Base-by-base conservation (phyloP, 2,797 vertebrate species). In the Margarornis squamiger region DNA sequence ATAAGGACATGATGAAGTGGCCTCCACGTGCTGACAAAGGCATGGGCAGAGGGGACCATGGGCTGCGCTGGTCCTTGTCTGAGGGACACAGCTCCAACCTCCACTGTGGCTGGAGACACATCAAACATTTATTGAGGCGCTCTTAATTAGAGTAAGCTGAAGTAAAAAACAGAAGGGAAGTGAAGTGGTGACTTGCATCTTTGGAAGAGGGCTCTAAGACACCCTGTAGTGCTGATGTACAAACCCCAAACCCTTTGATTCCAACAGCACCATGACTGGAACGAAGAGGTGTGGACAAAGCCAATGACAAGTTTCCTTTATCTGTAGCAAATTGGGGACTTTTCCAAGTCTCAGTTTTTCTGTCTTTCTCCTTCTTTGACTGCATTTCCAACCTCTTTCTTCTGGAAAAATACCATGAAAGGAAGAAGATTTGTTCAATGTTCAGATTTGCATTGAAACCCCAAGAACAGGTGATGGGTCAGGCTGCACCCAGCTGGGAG, bases 1-100 rank as follows among this genome's bases (percentile, higher is more conserved):
- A 83, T 87, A 58, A 88, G 57, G 88, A 83, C 18, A 30, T 89
- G 86, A 95, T 74, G 93, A 96, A 96, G 92, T 61, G 68, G 75
- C 52, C 1, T 0, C 46, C 4, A n/a, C 24, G 66, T 10, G 5
- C 71, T 65, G 80, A 91, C 74, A 70, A 83, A 93, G 20, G 83
- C 48, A 29, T 0, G 49, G 84, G 36, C 86, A 74, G 11, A 75
- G 63, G 9, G 48, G 38, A n/a, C 29, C 6, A 22, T 55, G 10
- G 58, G 6, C 29, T 24, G 52, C 84, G 30, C 23, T 20, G 71
- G 30, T 27, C 52, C 32, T 13, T 3, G 21, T 15, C 49, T 1
- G 39, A n/a, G 14, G 18, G 77, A 55, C 49, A 6, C 0, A 0
- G 63, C 70, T 68, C 77, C 83, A 43, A 39, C 22, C 70, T 68